phyloP scores from a whole-genome alignment of 2,888 invertebrate genomes.

The Cataglyphis rosenhaueri region DNA sequence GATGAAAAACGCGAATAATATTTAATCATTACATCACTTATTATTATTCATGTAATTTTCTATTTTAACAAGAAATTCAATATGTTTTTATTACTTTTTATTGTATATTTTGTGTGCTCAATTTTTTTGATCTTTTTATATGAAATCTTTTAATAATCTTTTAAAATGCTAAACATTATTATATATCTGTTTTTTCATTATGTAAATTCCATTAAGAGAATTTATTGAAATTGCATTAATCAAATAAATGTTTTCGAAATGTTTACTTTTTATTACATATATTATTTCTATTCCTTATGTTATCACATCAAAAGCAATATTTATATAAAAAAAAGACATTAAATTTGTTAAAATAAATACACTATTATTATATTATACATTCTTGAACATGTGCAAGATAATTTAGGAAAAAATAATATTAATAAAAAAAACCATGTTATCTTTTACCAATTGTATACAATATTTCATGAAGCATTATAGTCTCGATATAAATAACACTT shows the following conservation, averaged over 20 bases:
- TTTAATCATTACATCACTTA: neutral
- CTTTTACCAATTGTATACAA: neutral
- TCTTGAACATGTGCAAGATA: neutral
- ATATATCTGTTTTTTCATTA: neutral
- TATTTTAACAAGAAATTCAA: neutral
- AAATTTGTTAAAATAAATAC: neutral
- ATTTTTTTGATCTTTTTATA: neutral
- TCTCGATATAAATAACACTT: neutral
- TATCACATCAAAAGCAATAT: neutral
- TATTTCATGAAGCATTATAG: neutral
- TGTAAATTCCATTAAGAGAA: neutral
- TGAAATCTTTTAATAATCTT: neutral
- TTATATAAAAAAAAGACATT: neutral
- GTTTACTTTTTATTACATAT: neutral
- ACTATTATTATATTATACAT: neutral
- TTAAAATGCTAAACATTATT: neutral
- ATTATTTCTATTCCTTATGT: neutral
- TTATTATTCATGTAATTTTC: neutral
- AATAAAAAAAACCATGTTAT: neutral
- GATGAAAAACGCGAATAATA: neutral
- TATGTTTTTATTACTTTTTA: neutral
- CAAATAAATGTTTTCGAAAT: neutral
- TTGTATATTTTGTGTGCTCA: neutral
- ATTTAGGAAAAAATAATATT: conserved; percentile 5
- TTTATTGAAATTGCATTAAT: neutral